Evolutionary conservation across 2,797 vertebrate species (phyloP).

Genomic region (Ctenosaura bakeri): DNA sequence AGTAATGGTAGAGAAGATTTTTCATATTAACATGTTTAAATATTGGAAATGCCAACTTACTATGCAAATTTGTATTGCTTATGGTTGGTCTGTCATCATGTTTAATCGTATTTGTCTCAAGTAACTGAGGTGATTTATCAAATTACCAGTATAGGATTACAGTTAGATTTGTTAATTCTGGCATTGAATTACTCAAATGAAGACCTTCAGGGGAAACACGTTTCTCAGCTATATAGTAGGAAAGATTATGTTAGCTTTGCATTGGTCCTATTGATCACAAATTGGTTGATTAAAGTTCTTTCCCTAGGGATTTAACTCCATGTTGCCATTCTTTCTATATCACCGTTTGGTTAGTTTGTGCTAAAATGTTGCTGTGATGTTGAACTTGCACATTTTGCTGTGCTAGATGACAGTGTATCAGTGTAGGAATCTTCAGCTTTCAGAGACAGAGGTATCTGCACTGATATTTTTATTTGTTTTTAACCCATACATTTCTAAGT

Average conservation of each 20-base stretch:
- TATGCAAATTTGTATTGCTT: neutral
- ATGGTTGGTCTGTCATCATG: neutral
- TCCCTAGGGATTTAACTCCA: neutral
- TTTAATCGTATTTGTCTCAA: constrained; percentile 14
- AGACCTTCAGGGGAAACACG: neutral
- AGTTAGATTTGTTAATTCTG: constrained; percentile 9
- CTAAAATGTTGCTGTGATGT: neutral
- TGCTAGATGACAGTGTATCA: neutral
- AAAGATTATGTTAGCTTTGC: constrained; percentile 15
- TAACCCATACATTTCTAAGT: no score
- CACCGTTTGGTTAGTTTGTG: neutral
- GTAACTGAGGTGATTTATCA: constrained; percentile 10
- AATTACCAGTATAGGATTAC: constrained; percentile 16
- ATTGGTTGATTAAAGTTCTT: neutral
- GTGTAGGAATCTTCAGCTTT: neutral
- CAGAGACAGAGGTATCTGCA: no score
- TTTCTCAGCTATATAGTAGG: neutral
- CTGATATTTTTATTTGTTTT: no score
- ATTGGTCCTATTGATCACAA: neutral
- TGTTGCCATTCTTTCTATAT: neutral
- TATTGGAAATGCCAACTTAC: neutral
- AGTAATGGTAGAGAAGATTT: neutral
- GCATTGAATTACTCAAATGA: constrained; percentile 29
- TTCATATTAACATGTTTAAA: neutral
- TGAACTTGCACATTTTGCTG: neutral